Evolutionary conservation across 2,113 vertebrate species (phyloP).

Genomic region (Nothobranchius kuhntae): DNA sequence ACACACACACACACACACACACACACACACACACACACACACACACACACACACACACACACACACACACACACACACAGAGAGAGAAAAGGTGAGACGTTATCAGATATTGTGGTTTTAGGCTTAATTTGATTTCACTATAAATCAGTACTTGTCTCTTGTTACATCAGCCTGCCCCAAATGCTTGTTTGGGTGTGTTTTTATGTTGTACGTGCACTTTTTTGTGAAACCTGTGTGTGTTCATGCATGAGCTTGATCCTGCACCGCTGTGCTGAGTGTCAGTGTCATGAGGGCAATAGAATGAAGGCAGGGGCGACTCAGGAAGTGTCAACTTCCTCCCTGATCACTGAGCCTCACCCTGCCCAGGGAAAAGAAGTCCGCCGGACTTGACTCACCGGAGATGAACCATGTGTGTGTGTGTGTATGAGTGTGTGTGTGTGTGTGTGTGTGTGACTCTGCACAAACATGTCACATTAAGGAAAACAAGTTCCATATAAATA

Average conservation of each 20-base stretch:
- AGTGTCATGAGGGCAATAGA: conserved; percentile 35
- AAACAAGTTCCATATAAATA: conserved; percentile 22
- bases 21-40: conserved; percentile 4
- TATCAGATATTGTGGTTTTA: too few species aligned
- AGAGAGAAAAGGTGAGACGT: too few species aligned
- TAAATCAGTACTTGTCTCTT: conserved; percentile 46
- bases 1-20: conserved; percentile 14
- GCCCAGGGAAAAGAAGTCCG: conserved; percentile 41
- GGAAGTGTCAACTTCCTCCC: conserved; percentile 62
- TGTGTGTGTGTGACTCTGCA: conserved; percentile 14
- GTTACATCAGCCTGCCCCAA: conserved; percentile 34
- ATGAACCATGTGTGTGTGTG: conserved; percentile 21
- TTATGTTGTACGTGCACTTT: neutral
- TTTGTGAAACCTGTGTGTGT: neutral
- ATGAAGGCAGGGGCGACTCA: conserved; percentile 45
- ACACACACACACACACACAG: too few species aligned
- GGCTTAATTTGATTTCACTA: conserved; percentile 39
- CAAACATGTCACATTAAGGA: conserved; percentile 8
- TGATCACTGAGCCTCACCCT: conserved; percentile 44
- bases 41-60: too few species aligned
- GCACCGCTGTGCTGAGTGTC: conserved; percentile 10
- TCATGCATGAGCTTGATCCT: neutral
- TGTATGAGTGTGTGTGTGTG: conserved; percentile 2
- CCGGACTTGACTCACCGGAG: conserved; percentile 49
- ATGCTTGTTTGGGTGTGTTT: neutral